A percentile compares a stretch with the other conserved stretches of the same genome.
These are phyloP conservation scores for Platycercus adscitus DNA, from an alignment of 2,113 vertebrate genomes.

Conservation along the genomic window DNA sequence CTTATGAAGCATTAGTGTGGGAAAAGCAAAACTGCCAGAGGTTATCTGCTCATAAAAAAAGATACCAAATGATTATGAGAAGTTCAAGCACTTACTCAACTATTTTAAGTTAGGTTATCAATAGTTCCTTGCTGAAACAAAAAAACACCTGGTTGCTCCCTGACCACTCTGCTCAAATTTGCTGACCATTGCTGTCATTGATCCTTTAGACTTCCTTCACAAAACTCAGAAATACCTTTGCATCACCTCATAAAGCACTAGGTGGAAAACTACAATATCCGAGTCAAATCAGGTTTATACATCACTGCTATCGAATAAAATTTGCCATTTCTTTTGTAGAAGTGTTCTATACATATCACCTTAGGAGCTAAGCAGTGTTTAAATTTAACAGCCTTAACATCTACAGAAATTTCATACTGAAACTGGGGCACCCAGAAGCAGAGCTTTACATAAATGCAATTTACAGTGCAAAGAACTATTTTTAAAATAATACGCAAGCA, in stretches of 20 bases:
- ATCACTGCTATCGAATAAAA: accelerated
- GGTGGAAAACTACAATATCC: background rate
- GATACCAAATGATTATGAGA: background rate
- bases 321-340: background rate
- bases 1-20: background rate
- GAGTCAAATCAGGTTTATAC: background rate
- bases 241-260: background rate
- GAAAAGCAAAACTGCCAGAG: background rate
- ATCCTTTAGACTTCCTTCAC: background rate
- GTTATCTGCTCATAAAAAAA: background rate
- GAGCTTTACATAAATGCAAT: background rate
- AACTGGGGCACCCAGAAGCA: background rate
- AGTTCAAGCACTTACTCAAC: background rate
- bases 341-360: background rate
- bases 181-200: background rate
- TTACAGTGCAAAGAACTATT: background rate
- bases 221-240: background rate
- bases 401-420: background rate
- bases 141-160: background rate
- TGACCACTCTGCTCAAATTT: background rate
- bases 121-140: background rate
- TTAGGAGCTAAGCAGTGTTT: background rate
- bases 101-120: background rate
- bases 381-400: background rate
- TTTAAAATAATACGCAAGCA: background rate